phyloP scores from a whole-genome alignment of 2,888 invertebrate genomes.

The Brachyptera putata region DNA sequence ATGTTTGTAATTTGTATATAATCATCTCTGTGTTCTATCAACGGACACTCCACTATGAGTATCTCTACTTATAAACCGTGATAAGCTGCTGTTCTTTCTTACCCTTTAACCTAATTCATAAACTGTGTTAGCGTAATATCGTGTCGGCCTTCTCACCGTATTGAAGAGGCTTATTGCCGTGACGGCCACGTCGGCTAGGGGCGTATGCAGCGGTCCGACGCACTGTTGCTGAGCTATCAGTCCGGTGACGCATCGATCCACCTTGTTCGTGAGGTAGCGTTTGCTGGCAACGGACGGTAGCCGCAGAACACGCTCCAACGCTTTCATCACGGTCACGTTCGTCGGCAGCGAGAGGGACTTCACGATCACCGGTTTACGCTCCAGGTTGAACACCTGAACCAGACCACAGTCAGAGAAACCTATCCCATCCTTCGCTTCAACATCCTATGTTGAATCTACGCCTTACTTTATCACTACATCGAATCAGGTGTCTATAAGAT shows the following conservation, averaged over 20 bases:
- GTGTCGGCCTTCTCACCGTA: slow-evolving; percentile 49
- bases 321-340: slow-evolving; percentile 57
- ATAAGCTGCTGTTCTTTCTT: too few species aligned
- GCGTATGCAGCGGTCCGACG: slow-evolving; percentile 94
- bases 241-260: slow-evolving; percentile 92
- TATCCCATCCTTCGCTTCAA: too few species aligned
- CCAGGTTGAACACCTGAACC: slow-evolving; percentile 55
- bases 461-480: too few species aligned
- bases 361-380: slow-evolving; percentile 49
- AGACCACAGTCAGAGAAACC: too few species aligned
- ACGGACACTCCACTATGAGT: too few species aligned
- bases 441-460: too few species aligned
- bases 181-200: slow-evolving; percentile 90
- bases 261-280: slow-evolving; percentile 92
- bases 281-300: slow-evolving; percentile 93
- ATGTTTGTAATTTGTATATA: too few species aligned
- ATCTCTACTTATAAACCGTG: too few species aligned
- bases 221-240: slow-evolving; percentile 97
- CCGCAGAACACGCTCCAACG: slow-evolving; percentile 73
- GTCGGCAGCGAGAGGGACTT: slow-evolving; percentile 54
- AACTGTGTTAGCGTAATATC: background rate
- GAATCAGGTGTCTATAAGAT: too few species aligned
- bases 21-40: too few species aligned
- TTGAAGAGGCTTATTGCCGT: slow-evolving; percentile 82
- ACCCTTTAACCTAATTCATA: too few species aligned